Evolutionary conservation across 2,888 invertebrate species (phyloP).

Genomic region (Drosophila melanosoma): DNA sequence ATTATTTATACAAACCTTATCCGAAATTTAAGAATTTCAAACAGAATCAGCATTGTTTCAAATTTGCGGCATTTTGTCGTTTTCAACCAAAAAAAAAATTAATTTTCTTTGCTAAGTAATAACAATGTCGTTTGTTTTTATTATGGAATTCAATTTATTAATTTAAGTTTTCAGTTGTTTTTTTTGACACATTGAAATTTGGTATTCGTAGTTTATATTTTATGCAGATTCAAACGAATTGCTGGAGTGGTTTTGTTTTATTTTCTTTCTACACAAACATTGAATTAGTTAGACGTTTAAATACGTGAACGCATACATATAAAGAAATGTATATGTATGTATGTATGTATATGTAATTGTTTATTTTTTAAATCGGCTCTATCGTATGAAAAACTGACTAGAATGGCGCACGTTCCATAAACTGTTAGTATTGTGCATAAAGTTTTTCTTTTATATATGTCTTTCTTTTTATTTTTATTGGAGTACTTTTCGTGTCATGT

Average conservation of each 20-base stretch:
- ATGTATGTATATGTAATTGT: constrained; percentile 17
- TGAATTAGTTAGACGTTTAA: constrained; percentile 68
- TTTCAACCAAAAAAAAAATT: background rate
- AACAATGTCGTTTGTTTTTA: constrained; percentile 10
- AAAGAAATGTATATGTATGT: constrained; percentile 17
- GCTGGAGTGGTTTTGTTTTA: constrained; percentile 11
- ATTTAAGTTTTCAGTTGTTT: constrained; percentile 52
- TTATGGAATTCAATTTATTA: constrained; percentile 68
- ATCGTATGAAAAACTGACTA: constrained; percentile 47
- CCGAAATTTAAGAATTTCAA: background rate
- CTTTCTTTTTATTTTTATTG: constrained; percentile 1
- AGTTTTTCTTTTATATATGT: constrained; percentile 7
- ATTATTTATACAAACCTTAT: background rate
- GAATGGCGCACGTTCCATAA: constrained; percentile 34
- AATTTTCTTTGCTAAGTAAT: background rate
- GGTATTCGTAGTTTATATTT: constrained; percentile 50
- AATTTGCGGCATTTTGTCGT: too few species aligned
- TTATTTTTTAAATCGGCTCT: constrained; percentile 33
- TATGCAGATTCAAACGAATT: constrained; percentile 44
- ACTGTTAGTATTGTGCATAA: constrained; percentile 18
- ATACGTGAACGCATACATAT: constrained; percentile 42
- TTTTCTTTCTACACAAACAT: constrained; percentile 54
- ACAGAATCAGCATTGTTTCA: background rate
- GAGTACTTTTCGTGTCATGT: background rate
- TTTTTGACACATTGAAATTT: constrained; percentile 78